Evolutionary conservation across 2,888 invertebrate genomes (phyloP).

Genomic region (Diaphora mendica): DNA sequence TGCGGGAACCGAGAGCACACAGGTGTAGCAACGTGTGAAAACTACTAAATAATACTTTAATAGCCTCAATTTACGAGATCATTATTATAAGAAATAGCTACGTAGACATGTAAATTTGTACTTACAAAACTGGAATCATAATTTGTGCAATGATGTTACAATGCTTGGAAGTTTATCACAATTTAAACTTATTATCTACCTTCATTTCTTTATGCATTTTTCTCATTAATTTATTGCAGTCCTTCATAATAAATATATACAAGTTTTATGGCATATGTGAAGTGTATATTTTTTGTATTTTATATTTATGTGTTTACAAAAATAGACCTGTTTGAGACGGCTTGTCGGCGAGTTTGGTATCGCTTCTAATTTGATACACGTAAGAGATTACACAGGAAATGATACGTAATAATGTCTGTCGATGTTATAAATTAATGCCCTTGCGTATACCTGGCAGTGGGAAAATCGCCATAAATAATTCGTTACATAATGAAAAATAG

Average conservation of each 20-base stretch:
- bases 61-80: neutral
- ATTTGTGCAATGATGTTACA: neutral
- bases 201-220: constrained; percentile 42
- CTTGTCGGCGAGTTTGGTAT: constrained; percentile 16
- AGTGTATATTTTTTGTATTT: constrained; percentile 23
- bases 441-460: constrained; percentile 10
- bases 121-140: neutral
- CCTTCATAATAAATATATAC: constrained; percentile 26
- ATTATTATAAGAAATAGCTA: neutral
- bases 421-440: constrained; percentile 6
- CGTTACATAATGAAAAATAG: neutral
- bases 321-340: constrained; percentile 17
- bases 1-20: neutral
- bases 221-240: constrained; percentile 42
- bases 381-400: constrained; percentile 9
- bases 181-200: constrained; percentile 3
- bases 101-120: neutral
- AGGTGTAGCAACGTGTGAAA: neutral
- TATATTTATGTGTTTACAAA: constrained; percentile 22
- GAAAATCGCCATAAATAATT: constrained; percentile 16
- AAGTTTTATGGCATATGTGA: constrained; percentile 23
- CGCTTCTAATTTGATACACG: constrained; percentile 16
- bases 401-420: constrained; percentile 7
- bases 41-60: neutral
- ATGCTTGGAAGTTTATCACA: neutral